Evolutionary conservation across 2,113 vertebrate species (phyloP).

Genomic region (Lophochroa leadbeateri): DNA sequence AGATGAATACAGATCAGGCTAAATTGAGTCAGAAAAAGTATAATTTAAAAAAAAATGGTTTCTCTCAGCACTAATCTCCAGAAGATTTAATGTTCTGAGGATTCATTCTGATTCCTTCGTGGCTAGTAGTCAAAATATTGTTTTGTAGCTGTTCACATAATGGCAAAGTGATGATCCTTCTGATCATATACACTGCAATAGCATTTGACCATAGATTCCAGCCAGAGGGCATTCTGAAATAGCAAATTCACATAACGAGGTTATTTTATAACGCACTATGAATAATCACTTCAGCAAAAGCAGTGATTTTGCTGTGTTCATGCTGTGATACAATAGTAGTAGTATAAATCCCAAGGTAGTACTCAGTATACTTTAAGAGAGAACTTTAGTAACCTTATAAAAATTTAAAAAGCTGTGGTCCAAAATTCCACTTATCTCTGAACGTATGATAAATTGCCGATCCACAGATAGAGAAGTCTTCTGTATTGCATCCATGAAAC

Average conservation of each 20-base stretch:
- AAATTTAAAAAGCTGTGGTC: neutral
- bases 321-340: neutral
- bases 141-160: neutral
- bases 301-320: neutral
- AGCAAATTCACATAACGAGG: neutral
- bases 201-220: neutral
- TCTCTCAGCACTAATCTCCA: neutral
- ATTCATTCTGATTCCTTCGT: neutral
- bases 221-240: neutral
- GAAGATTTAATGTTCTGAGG: neutral
- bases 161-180: neutral
- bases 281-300: neutral
- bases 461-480: neutral
- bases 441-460: neutral
- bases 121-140: neutral
- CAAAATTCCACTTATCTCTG: slow-evolving; percentile 1
- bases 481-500: neutral
- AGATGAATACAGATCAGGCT: neutral
- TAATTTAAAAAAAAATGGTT: neutral
- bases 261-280: neutral
- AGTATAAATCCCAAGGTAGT: neutral
- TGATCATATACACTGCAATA: neutral
- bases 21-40: neutral
- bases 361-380: slow-evolving; percentile 1
- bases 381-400: slow-evolving; percentile 24